Conservation (phyloP, 2,888 invertebrate genomes). For the Cartodere bifasciata region DNA sequence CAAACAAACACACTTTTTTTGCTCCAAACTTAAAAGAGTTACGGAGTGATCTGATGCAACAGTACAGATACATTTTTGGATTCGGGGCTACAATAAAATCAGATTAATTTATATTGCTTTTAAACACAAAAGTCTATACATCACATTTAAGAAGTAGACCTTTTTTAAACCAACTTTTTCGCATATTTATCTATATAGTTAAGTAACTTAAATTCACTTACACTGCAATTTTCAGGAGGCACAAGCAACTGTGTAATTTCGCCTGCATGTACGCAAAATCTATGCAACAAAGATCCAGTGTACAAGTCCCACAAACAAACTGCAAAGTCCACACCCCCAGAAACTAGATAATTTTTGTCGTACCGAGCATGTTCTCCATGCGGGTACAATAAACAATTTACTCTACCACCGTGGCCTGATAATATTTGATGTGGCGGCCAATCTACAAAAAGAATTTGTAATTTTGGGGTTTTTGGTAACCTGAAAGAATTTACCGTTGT, state of each 20-base stretch:
- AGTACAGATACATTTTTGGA: conserved; percentile 90
- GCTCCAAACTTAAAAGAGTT: conserved; percentile 79
- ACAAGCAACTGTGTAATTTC: conserved; percentile 90
- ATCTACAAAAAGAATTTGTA: conserved; percentile 38
- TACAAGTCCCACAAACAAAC: conserved; percentile 94
- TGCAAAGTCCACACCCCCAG: conserved; percentile 96
- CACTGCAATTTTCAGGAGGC: conserved; percentile 83
- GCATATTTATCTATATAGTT: no score
- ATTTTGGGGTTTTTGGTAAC: conserved; percentile 34
- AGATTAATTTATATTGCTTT: no score
- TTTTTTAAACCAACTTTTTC: no score
- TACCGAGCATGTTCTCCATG: conserved; percentile 83
- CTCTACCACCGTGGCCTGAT: conserved; percentile 82
- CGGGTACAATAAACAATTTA: conserved; percentile 91
- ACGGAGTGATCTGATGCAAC: conserved; percentile 98
- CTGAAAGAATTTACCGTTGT: conserved; percentile 50
- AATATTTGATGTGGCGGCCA: conserved; percentile 85
- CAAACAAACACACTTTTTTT: conserved; percentile 88
- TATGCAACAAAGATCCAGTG: conserved; percentile 75
- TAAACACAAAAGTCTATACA: no score
- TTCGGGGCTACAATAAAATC: conserved; percentile 57
- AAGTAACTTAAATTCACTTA: conserved; percentile 38
- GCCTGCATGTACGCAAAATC: conserved; percentile 96
- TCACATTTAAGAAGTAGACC: no score
- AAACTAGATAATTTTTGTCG: conserved; percentile 78